A percentile compares a stretch with the other conserved stretches of the same genome.
Conservation (phyloP, 2,888 invertebrate genomes). For the Prosapia bicincta region DNA sequence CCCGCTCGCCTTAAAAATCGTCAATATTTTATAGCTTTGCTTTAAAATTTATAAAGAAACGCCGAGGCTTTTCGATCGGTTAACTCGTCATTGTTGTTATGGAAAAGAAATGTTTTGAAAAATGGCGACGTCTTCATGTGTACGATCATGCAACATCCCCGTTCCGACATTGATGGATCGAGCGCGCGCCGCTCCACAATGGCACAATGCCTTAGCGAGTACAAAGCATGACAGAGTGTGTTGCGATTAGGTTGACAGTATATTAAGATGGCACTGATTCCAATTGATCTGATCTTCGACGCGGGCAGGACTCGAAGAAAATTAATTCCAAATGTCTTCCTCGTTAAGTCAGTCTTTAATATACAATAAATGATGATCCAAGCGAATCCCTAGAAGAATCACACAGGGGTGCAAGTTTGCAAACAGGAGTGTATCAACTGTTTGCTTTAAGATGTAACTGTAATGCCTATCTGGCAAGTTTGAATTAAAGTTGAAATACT, state of each 20-base stretch:
- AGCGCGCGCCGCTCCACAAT: not conserved
- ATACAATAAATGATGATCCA: too few species aligned
- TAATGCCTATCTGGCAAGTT: too few species aligned
- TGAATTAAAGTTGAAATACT: too few species aligned
- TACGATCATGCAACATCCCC: constrained; percentile 24
- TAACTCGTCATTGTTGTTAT: constrained; percentile 21
- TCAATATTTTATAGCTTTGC: constrained; percentile 14
- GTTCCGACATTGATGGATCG: constrained; percentile 27
- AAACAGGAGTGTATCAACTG: too few species aligned
- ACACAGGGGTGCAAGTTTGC: too few species aligned
- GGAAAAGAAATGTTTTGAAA: constrained; percentile 28
- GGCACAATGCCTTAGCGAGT: not conserved
- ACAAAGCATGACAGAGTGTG: not conserved
- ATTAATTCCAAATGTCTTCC: too few species aligned
- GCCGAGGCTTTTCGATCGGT: constrained; percentile 22
- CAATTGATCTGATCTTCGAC: not conserved
- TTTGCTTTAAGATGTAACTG: too few species aligned
- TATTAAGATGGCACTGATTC: not conserved
- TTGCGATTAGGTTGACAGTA: not conserved
- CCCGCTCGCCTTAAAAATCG: constrained; percentile 13
- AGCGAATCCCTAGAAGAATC: too few species aligned
- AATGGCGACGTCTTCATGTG: constrained; percentile 23
- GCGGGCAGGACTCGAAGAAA: too few species aligned
- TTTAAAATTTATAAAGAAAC: constrained; percentile 28
- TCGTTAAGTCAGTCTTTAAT: too few species aligned